These are phyloP conservation scores for Lacerta bilineata DNA, from an alignment of 2,797 vertebrate species.

Conservation along the genomic window DNA sequence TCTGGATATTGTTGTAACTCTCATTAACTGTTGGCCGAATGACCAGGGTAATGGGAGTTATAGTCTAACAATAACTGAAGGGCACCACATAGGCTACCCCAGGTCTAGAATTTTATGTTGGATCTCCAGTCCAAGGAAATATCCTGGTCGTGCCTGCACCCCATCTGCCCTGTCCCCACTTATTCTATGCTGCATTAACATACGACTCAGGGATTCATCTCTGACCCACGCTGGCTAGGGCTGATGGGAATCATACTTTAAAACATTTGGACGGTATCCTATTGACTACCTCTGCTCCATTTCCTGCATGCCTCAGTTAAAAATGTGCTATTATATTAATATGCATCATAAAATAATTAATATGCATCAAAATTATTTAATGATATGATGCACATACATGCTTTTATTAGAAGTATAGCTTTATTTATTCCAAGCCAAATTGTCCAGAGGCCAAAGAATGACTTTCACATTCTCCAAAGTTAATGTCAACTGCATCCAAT, in stretches of 20 bases:
- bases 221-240: too few species aligned
- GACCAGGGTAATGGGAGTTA: too few species aligned
- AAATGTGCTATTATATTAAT: neutral
- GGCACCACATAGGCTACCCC: too few species aligned
- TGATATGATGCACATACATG: neutral
- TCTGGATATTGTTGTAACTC: too few species aligned
- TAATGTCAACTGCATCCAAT: slow-evolving; percentile 14
- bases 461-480: neutral
- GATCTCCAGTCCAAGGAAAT: neutral
- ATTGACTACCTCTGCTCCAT: too few species aligned
- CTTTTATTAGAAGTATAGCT: neutral
- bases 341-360: too few species aligned
- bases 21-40: too few species aligned
- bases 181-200: neutral
- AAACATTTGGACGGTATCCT: too few species aligned
- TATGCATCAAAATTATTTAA: neutral
- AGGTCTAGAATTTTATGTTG: neutral
- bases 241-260: too few species aligned
- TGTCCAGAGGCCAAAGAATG: neutral
- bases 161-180: too few species aligned
- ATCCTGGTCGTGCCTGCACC: neutral
- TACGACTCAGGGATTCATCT: too few species aligned
- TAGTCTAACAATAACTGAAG: too few species aligned
- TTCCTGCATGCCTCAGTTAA: neutral
- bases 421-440: neutral